A percentile compares a stretch with the other conserved stretches of the same genome.
Conservation (phyloP, 2,888 invertebrate genomes). For the Idaea straminata region DNA sequence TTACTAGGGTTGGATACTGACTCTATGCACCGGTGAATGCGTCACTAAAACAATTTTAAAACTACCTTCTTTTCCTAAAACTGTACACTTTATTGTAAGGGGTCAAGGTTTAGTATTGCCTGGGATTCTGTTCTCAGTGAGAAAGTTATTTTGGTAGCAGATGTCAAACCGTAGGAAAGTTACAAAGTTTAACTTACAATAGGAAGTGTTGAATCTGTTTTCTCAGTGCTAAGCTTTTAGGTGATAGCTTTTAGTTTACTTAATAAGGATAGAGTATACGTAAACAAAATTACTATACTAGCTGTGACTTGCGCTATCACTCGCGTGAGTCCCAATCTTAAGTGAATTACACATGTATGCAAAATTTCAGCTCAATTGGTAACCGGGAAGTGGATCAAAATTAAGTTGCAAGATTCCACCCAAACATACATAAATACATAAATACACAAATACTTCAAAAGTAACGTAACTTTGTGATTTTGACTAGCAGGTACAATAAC, state of each 20-base stretch:
- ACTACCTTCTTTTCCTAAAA: neutral
- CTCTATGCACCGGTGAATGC: neutral
- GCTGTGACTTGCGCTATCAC: too few relatives aligned
- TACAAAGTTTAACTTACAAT: neutral
- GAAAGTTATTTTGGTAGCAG: neutral
- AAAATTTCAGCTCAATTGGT: too few relatives aligned
- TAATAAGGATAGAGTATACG: neutral
- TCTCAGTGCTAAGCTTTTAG: neutral
- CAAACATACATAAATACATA: too few relatives aligned
- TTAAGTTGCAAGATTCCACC: too few relatives aligned
- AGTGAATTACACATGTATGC: neutral
- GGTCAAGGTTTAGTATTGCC: neutral
- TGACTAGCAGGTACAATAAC: too few relatives aligned
- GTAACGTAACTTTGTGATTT: too few relatives aligned
- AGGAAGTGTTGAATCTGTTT: neutral
- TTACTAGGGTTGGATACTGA: neutral
- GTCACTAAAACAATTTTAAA: neutral
- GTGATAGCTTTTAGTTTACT: neutral
- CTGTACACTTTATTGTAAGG: neutral
- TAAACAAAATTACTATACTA: too few relatives aligned
- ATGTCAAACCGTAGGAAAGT: constrained; percentile 1
- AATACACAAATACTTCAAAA: too few relatives aligned
- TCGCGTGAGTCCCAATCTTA: too few relatives aligned
- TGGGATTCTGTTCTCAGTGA: neutral
- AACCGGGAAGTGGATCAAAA: too few relatives aligned